A percentile compares a stretch with the other conserved stretches of the same genome.
Conservation (phyloP, 2,888 invertebrate genomes). For the Gisinianus flammeolus region DNA sequence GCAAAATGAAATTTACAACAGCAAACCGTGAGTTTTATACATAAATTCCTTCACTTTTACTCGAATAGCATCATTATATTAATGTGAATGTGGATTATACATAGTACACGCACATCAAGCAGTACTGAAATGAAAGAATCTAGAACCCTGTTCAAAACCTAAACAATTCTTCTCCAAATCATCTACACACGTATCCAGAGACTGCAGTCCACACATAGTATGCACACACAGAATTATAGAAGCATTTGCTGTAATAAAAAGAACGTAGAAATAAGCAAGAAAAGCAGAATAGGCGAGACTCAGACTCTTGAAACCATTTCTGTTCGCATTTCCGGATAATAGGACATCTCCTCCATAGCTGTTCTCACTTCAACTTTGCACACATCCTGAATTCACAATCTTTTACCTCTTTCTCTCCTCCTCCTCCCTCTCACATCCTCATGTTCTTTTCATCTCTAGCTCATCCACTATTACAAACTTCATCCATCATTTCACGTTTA, state of each 20-base stretch:
- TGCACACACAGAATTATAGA: too few species aligned
- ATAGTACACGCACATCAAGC: not conserved
- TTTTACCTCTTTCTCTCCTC: not conserved
- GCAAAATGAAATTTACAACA: too few species aligned
- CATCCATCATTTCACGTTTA: slow-evolving; percentile 28
- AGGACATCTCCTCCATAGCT: slow-evolving; percentile 13
- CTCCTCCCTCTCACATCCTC: not conserved
- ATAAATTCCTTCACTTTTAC: too few species aligned
- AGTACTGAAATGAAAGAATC: not conserved
- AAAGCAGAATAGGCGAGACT: not conserved
- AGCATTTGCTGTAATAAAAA: too few species aligned
- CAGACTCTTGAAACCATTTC: slow-evolving; percentile 11
- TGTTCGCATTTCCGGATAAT: slow-evolving; percentile 20
- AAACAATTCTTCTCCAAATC: not conserved
- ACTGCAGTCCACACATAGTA: too few species aligned
- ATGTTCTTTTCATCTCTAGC: slow-evolving; percentile 4
- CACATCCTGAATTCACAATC: slow-evolving; percentile 28
- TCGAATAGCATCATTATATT: slow-evolving; percentile 1
- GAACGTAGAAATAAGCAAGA: too few species aligned
- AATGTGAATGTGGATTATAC: not conserved
- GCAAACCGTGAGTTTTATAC: too few species aligned
- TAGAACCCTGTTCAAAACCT: not conserved
- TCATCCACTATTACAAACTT: slow-evolving; percentile 21
- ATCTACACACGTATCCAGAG: too few species aligned
- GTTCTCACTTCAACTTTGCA: slow-evolving; percentile 27